A percentile compares a stretch with the other conserved stretches of the same genome.
Conservation (phyloP, 2,888 invertebrate genomes). For the Sericinus montela region DNA sequence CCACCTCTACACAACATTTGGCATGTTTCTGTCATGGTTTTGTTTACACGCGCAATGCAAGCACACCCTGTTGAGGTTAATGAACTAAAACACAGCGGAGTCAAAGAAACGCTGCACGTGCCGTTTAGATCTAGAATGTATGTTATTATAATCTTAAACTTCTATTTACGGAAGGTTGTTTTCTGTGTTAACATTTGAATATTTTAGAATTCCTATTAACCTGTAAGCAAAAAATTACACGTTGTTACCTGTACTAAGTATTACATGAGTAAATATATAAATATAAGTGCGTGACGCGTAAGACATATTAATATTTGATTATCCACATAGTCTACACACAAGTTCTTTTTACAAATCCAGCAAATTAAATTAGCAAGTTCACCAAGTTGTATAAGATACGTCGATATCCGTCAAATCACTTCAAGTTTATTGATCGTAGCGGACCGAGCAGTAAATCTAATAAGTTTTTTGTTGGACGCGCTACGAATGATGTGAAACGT, state of each 20-base stretch:
- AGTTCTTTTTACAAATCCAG: background rate
- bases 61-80: background rate
- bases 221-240: no score
- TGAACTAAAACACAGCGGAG: background rate
- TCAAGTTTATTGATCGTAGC: constrained; percentile 57
- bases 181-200: no score
- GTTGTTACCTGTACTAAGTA: no score
- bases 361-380: background rate
- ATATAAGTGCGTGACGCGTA: no score
- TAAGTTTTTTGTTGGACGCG: constrained; percentile 72
- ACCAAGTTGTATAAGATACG: constrained; percentile 34
- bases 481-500: constrained; percentile 77
- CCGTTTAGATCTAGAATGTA: background rate
- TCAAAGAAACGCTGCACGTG: background rate
- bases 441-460: constrained; percentile 63
- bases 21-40: background rate
- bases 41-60: no score
- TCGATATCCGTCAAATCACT: constrained; percentile 61
- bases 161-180: no score
- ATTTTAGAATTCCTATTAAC: no score
- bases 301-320: no score
- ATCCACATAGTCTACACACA: no score
- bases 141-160: no score
- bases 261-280: no score
- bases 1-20: background rate